Conservation (phyloP, 2,113 vertebrate genomes). For the Lasiurus borealis region DNA sequence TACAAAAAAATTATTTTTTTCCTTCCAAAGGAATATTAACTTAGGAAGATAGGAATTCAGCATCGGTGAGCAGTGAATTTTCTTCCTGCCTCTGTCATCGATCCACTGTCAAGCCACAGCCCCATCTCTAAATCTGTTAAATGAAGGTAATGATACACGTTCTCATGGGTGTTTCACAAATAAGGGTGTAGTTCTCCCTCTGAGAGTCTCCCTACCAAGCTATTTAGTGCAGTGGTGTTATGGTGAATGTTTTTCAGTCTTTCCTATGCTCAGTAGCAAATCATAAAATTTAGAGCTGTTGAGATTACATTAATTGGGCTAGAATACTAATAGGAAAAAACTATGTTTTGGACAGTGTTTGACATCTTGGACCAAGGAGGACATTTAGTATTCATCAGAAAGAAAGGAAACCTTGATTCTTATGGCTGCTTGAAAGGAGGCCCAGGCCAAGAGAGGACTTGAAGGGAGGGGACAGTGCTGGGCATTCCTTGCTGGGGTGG, state of each 20-base stretch:
- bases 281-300: constrained; percentile 33
- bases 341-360: constrained; percentile 28
- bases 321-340: not conserved
- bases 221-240: not conserved
- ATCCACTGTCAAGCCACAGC: not conserved
- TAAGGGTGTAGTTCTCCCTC: not conserved
- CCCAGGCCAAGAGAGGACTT: not conserved
- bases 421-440: not conserved
- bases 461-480: not conserved
- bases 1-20: constrained; percentile 43
- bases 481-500: not conserved
- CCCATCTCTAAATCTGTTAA: constrained; percentile 47
- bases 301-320: not conserved
- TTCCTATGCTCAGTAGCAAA: constrained; percentile 2
- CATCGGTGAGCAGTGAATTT: constrained; percentile 11
- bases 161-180: constrained; percentile 46
- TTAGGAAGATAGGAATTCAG: constrained; percentile 40
- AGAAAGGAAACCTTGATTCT: constrained; percentile 42
- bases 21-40: constrained; percentile 42
- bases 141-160: not conserved
- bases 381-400: constrained; percentile 59
- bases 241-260: not conserved
- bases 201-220: constrained; percentile 9
- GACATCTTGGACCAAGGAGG: constrained; percentile 49
- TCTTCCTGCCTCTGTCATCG: constrained; percentile 19